Evolutionary conservation across 2,888 invertebrate species (phyloP), one percentile per base, ranked within the genome.

Genomic region (Ormyrus thymus): DNA sequence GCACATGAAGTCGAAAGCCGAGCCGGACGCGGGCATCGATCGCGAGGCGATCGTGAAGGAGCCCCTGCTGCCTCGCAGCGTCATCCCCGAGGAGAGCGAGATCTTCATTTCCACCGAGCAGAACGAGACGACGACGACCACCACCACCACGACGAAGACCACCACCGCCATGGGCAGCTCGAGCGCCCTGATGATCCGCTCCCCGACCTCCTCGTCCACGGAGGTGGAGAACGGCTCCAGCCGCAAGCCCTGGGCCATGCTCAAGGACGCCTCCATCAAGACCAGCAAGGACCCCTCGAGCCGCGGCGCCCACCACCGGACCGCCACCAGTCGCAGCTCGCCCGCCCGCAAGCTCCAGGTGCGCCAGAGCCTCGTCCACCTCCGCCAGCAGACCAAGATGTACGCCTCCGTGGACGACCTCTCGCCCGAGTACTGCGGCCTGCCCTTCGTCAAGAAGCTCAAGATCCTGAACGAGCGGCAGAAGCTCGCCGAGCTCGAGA

Each of bases 381-480:
- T 89, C 1, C 83, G 69, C 10, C 89, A 89, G 61, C 87, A 87
- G 71, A 89, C 89, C 84, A 96, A 95, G 89, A 93, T 94, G 87
- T 96, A 96, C 90, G 92, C 93, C 81, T 96, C 96, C n/a, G 95
- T 96, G 70, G 96, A 96, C 86, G 97, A 97, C 88, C 90, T 97
- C 53, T 96, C 96, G 8, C 97, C 97, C 0, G 97, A 97, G 88
- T 97, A 96, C 85, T 95, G 95, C 70, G 95, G 96, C 11, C 90
- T 97, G 79, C 96, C 97, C 0, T 97, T 97, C 87, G 96, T 97
- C 0, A 97, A 97, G 90, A 96, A 96, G 85, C 91, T 97, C 68
- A 96, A 97, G 91, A 97, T 97, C 84, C 91, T 97, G 65, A 97
- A 97, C 89, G 97, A 97, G 90, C 92, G 96, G 9, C 96, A 96